These are phyloP conservation scores for Diplazon laetatorius DNA, from an alignment of 2,888 invertebrate genomes.

Conservation along the genomic window DNA sequence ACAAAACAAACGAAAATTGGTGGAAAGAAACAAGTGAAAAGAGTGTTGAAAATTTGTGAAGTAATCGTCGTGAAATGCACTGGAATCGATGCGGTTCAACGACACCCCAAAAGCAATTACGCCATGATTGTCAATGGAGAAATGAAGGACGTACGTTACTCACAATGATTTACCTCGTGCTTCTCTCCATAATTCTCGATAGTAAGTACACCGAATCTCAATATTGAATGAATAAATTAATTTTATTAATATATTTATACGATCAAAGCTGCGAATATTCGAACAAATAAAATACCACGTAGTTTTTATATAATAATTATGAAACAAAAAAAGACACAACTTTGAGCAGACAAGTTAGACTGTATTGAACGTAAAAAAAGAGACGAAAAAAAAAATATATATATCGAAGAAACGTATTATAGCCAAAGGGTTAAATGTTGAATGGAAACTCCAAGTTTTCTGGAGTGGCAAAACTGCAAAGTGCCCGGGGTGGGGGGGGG, in stretches of 20 bases:
- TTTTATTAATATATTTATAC: too few species aligned
- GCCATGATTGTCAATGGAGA: slow-evolving; percentile 63
- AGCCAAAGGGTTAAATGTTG: slow-evolving; percentile 34
- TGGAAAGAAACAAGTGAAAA: slow-evolving; percentile 47
- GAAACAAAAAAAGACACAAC: neutral
- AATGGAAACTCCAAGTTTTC: slow-evolving; percentile 40
- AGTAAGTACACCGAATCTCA: slow-evolving; percentile 70
- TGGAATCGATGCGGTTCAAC: slow-evolving; percentile 74
- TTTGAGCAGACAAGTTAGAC: neutral
- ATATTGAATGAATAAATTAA: slow-evolving; percentile 15
- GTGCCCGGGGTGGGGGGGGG: slow-evolving; percentile 56
- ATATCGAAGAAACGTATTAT: slow-evolving; percentile 6
- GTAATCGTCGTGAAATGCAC: slow-evolving; percentile 74
- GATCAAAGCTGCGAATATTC: neutral
- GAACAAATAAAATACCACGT: neutral
- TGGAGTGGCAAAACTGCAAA: slow-evolving; percentile 49
- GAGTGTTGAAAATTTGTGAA: slow-evolving; percentile 62
- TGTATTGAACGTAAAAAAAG: slow-evolving; percentile 1
- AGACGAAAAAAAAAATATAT: neutral
- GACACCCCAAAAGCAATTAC: slow-evolving; percentile 71
- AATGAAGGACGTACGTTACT: slow-evolving; percentile 66
- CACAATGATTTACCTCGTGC: slow-evolving; percentile 74
- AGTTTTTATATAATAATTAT: neutral
- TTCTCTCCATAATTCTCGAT: slow-evolving; percentile 72
- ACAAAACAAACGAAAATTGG: too few species aligned